Conservation (phyloP, 2,888 invertebrate species). For the Abrostola triplasia region DNA sequence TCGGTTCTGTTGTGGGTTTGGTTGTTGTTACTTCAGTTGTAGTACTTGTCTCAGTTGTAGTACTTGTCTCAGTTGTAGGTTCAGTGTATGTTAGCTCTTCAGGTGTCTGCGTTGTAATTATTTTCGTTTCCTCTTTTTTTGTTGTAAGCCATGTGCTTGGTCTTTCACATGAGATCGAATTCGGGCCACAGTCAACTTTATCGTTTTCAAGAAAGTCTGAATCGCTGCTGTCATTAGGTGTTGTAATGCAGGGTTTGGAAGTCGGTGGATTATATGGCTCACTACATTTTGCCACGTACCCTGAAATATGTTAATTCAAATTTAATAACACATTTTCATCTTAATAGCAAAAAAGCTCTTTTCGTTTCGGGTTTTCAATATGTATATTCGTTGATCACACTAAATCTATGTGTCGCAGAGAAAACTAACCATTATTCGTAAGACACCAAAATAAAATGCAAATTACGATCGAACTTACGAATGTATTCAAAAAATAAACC, state of each 20-base stretch:
- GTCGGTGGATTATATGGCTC: neutral
- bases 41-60: conserved; percentile 5
- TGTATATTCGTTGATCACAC: too few species aligned
- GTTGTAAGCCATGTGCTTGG: conserved; percentile 35
- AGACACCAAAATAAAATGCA: neutral
- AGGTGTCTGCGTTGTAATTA: neutral
- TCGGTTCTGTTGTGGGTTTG: neutral
- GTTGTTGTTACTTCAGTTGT: conserved; percentile 13
- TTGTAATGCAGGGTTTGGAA: neutral
- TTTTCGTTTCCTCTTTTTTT: neutral
- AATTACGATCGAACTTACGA: neutral
- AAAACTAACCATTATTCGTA: neutral
- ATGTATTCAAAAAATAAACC: conserved; percentile 21
- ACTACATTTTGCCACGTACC: conserved; percentile 3
- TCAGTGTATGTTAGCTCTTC: neutral
- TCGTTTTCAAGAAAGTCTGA: conserved; percentile 24
- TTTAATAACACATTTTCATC: too few species aligned
- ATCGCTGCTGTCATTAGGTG: neutral
- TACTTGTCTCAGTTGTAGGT: conserved; percentile 4
- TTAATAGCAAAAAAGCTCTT: too few species aligned
- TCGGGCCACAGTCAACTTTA: neutral
- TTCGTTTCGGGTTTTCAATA: too few species aligned
- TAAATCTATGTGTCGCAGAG: too few species aligned
- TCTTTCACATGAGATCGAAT: conserved; percentile 21
- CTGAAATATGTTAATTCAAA: conserved; percentile 13